Base-by-base conservation (phyloP, 1,140 invertebrate genomes). In the Asobara japonica region DNA sequence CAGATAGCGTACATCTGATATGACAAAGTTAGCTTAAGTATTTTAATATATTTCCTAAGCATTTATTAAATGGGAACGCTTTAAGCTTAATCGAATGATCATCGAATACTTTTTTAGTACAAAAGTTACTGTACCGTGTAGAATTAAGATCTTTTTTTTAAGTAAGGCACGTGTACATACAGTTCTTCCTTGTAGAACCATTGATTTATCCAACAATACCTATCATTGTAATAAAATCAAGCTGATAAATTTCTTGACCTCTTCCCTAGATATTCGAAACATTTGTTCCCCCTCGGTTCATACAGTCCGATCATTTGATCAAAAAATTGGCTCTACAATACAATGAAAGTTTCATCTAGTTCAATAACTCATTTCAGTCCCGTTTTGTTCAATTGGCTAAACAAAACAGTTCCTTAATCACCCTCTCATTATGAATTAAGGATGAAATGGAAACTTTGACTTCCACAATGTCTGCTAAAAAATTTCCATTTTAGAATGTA, bases 51-150 rank as follows among this genome's bases (percentile, higher is more conserved):
- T 56, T 56, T 51, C 10, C 22, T 56, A 56, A 10, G 22, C 10
- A n/a, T 56, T 56, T 56, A 56, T 56, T 56, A 25, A 25, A 56
- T 10, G 7, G 7, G 25, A 56, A 27, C 22, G 51, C 22, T 25
- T 56, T 25, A 68, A 69, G 36, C 18, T 20, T 31, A 45, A 30
- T 29, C 36, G 31, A 61, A 74, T 25, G 51, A 51, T 65, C 10
- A 29, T 66, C 16, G 29, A 73, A 38, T 36, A 18, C 51, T 56
- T 56, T 10, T 25, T 27, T 56, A 56, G 51, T 56, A 56, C 22
- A 56, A 56, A 8, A 56, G 25, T 56, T 25, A 25, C 22, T 56
- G 51, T 56, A 56, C 22, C 13, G 20, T 56, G 13, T 6, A 56
- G 25, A 18, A 56, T 22, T 25, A 56, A 11, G 6, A 45, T 18